phyloP scores from a whole-genome alignment of 2,888 invertebrate species.

The Augochlorella aurata region DNA sequence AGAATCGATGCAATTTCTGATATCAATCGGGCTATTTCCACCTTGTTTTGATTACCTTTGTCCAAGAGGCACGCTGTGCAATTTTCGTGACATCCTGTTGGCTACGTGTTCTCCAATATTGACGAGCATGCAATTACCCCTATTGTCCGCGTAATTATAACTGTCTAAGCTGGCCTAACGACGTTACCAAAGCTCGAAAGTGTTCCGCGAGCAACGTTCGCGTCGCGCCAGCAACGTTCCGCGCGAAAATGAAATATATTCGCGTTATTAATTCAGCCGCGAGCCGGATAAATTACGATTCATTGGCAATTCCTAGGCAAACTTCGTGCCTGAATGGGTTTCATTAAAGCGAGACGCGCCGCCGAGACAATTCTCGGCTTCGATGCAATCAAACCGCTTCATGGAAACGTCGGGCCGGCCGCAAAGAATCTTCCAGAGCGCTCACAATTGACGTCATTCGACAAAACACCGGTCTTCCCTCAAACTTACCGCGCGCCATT shows the following conservation, averaged over 20 bases:
- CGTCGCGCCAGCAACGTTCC: background rate
- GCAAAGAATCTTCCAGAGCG: background rate
- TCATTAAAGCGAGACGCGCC: conserved; percentile 13
- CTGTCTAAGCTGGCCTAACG: conserved; percentile 48
- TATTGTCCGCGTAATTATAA: conserved; percentile 69
- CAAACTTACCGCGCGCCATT: background rate
- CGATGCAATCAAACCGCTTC: conserved; percentile 21
- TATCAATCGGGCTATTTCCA: conserved; percentile 71
- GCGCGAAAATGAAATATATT: background rate
- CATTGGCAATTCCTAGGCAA: conserved; percentile 8
- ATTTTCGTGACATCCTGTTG: conserved; percentile 72
- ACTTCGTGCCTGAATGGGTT: conserved; percentile 8
- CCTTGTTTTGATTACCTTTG: conserved; percentile 66
- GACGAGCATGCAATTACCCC: conserved; percentile 65
- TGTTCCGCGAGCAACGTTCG: background rate
- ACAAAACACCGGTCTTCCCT: background rate
- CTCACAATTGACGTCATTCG: background rate
- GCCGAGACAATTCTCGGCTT: conserved; percentile 17
- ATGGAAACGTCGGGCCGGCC: background rate
- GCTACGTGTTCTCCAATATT: conserved; percentile 62
- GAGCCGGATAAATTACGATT: conserved; percentile 18
- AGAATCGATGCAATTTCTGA: conserved; percentile 69
- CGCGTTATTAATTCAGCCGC: background rate
- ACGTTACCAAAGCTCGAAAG: conserved; percentile 25
- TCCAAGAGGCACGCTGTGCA: conserved; percentile 61